These are phyloP conservation scores for Thera obeliscata DNA, from an alignment of 2,888 invertebrate genomes.

Conservation along the genomic window DNA sequence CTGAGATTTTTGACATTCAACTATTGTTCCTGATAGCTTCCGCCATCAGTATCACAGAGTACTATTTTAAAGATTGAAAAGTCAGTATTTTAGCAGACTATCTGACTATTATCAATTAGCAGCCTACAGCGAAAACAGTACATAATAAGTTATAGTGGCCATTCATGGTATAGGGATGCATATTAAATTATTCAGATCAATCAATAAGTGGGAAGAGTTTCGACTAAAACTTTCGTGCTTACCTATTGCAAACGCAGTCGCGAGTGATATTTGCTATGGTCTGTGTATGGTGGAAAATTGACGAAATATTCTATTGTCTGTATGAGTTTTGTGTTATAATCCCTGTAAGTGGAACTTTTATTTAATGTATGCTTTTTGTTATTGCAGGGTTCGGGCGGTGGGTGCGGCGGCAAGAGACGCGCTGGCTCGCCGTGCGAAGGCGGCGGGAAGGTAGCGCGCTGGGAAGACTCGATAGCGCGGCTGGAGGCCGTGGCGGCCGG, in stretches of 20 bases:
- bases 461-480: conserved; percentile 81
- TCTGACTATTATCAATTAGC: no score
- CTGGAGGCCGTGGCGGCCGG: conserved; percentile 85
- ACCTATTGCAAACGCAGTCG: not conserved
- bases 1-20: not conserved
- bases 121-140: no score
- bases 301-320: conserved; percentile 5
- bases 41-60: no score
- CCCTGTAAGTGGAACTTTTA: not conserved
- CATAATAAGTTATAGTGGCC: no score
- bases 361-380: conserved; percentile 42
- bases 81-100: no score
- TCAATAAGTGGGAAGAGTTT: not conserved
- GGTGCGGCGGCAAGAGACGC: conserved; percentile 83
- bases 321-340: conserved; percentile 2
- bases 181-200: not conserved
- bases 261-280: not conserved
- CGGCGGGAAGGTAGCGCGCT: conserved; percentile 81
- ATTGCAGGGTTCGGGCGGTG: conserved; percentile 82
- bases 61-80: no score
- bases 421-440: conserved; percentile 79
- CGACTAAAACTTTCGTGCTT: not conserved
- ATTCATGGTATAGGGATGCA: not conserved
- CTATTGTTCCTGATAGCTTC: not conserved
- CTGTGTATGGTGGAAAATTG: conserved; percentile 13